Conservation (phyloP, 2,797 vertebrate species). For the Babyrousa celebensis region DNA sequence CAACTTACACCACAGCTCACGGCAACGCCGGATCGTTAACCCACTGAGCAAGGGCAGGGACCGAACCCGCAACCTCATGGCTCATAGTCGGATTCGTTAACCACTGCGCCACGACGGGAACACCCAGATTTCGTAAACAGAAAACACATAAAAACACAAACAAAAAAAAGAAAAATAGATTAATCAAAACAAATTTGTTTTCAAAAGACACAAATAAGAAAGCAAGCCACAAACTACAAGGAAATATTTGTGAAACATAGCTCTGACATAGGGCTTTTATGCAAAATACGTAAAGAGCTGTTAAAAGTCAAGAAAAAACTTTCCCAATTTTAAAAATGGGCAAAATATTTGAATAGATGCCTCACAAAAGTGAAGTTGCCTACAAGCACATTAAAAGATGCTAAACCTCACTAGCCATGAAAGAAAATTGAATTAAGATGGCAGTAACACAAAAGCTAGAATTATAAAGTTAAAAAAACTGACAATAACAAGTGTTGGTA, state of each 20-base stretch:
- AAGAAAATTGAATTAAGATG: conserved; percentile 23
- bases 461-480: neutral
- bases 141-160: neutral
- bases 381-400: neutral
- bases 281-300: neutral
- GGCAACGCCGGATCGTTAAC: no score
- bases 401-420: neutral
- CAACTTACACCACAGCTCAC: no score
- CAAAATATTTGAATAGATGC: neutral
- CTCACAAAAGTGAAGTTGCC: neutral
- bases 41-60: no score
- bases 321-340: neutral
- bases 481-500: neutral
- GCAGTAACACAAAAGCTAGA: neutral
- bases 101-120: no score
- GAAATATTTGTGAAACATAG: neutral
- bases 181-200: neutral
- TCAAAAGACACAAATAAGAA: neutral
- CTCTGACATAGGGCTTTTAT: neutral
- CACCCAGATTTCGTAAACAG: neutral
- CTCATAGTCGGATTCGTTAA: no score
- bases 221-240: neutral
- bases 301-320: neutral
- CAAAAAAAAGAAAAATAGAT: neutral
- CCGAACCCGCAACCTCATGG: no score